Percentiles rank a stretch among this genome's conserved stretches.
phyloP scores from a whole-genome alignment of 2,888 invertebrate species.

The Rhagium mordax region DNA sequence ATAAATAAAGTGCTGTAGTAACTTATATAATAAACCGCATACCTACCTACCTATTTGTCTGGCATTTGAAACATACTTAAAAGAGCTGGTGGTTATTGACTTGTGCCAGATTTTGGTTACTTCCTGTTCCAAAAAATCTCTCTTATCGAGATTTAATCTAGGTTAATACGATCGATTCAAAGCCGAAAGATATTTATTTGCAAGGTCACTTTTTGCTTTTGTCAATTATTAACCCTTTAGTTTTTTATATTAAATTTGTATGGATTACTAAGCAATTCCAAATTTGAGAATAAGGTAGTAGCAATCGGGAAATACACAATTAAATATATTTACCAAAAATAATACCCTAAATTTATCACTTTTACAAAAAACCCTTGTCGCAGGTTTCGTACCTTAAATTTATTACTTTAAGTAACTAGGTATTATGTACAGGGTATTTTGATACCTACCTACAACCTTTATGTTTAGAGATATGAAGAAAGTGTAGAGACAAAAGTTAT shows the following conservation, averaged over 20 bases:
- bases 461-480: too few species aligned
- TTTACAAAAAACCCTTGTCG: too few species aligned
- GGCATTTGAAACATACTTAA: constrained; percentile 12
- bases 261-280: not conserved
- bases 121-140: constrained; percentile 12
- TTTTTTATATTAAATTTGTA: too few species aligned
- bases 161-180: not conserved
- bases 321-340: too few species aligned
- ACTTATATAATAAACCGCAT: constrained; percentile 19
- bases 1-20: not conserved
- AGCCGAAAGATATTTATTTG: not conserved
- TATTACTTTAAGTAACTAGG: too few species aligned
- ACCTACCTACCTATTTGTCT: not conserved
- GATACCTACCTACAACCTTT: too few species aligned
- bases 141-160: not conserved
- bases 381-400: too few species aligned
- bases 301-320: too few species aligned
- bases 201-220: not conserved
- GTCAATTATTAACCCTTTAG: not conserved
- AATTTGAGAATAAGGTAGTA: not conserved
- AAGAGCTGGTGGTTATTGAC: constrained; percentile 23
- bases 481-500: too few species aligned
- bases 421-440: too few species aligned
- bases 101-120: constrained; percentile 18
- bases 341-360: too few species aligned